phyloP scores from a whole-genome alignment of 1,140 invertebrate genomes.

The Drosophila nebulosa region DNA sequence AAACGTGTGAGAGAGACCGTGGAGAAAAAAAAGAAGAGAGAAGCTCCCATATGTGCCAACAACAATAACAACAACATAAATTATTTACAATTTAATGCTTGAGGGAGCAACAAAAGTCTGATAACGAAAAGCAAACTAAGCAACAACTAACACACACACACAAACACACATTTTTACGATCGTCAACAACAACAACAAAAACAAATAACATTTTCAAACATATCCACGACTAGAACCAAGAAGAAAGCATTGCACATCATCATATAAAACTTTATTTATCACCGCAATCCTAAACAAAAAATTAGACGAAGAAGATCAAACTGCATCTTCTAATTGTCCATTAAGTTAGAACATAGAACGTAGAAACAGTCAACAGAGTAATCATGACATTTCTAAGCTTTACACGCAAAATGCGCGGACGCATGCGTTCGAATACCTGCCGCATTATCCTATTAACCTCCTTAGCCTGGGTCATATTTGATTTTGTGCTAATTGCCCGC shows the following conservation, averaged over 20 bases:
- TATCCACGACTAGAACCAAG: background rate
- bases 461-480: conserved; percentile 96
- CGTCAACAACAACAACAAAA: background rate
- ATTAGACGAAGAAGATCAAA: background rate
- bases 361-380: background rate
- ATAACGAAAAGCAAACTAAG: conserved; percentile 56
- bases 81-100: conserved; percentile 55
- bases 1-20: conserved; percentile 38
- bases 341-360: background rate
- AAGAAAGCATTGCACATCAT: background rate
- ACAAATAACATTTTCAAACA: background rate
- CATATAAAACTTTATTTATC: background rate
- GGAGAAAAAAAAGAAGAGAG: conserved; percentile 28
- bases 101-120: conserved; percentile 62
- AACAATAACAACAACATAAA: conserved; percentile 29
- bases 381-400: conserved; percentile 72
- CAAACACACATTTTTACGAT: conserved; percentile 14
- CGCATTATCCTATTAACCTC: conserved; percentile 97
- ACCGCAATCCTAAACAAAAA: background rate
- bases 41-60: conserved; percentile 68
- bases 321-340: background rate
- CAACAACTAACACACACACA: conserved; percentile 15
- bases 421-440: conserved; percentile 95
- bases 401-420: conserved; percentile 89
- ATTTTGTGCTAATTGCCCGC: conserved; percentile 94